phyloP scores from a whole-genome alignment of 2,797 vertebrate genomes.

The Protonibea diacanthus region DNA sequence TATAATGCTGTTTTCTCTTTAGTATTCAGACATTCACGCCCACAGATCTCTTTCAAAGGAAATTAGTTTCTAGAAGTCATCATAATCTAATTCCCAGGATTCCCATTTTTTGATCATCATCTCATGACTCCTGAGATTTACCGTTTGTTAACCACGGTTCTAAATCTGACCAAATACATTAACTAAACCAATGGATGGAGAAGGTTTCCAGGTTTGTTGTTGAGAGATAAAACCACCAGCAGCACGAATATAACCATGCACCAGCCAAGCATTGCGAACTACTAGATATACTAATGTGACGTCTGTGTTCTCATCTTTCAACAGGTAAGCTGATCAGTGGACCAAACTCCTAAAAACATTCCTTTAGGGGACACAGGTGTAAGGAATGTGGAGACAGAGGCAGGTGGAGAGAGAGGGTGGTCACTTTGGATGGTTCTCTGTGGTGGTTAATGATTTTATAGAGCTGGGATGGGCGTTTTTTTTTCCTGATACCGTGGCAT shows the following conservation, averaged over 20 bases:
- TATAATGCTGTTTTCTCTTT: neutral
- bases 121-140: neutral
- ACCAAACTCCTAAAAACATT: slow-evolving; percentile 5
- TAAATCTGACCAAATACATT: neutral
- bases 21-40: neutral
- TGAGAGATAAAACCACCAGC: slow-evolving; percentile 28
- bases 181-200: neutral
- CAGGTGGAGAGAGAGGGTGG: slow-evolving; percentile 24
- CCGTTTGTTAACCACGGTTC: neutral
- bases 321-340: slow-evolving; percentile 35
- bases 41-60: neutral
- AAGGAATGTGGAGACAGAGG: slow-evolving; percentile 26
- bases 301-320: slow-evolving; percentile 6
- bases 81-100: neutral
- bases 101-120: neutral
- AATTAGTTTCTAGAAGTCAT: neutral
- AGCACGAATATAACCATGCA: neutral
- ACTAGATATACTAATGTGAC: neutral
- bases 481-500: slow-evolving; percentile 55
- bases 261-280: neutral
- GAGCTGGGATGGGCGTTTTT: slow-evolving; percentile 41
- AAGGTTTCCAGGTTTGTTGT: neutral
- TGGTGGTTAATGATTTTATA: slow-evolving; percentile 46
- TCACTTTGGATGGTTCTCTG: slow-evolving; percentile 34
- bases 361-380: slow-evolving; percentile 4